Evolutionary conservation across 2,797 vertebrate species (phyloP), one percentile per base, ranked within the genome.

Genomic region (Catharus ustulatus): DNA sequence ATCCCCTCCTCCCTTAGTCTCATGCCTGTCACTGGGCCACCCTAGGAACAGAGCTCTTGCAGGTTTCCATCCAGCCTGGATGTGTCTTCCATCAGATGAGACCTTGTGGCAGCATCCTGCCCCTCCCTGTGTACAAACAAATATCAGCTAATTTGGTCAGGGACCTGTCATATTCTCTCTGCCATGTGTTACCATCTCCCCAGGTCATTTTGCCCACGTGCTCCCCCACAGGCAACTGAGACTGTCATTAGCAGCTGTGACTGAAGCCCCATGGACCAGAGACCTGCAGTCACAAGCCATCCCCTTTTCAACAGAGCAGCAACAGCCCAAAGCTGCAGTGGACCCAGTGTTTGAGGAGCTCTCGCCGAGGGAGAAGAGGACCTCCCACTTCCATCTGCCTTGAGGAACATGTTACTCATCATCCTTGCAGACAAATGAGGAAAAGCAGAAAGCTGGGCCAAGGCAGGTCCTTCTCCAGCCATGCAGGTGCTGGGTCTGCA

Each of bases 331-430:
- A 69, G 32, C 32, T 69, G 67, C 1, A 5, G 5, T 5, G 20
- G 36, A 92, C 19, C 10, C 63, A 16, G 48, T 3, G 32, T 49
- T 63, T 1, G 0, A 88, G 67, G 2, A 71, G 24, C 61, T 91
- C 52, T 71, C n/a, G 38, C 36, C 64, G 74, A 80, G 72, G 52
- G 49, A 77, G 51, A 48, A 71, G 34, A 89, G 74, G 82, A 66
- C 43, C 29, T 93, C 75, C 82, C 42, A 63, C 76, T 46, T 80
- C 82, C 87, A 54, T 75, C 64, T 89, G 87, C 69, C 87, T 89
- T 2, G 1, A 85, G 76, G 58, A 92, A 79, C 43, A 8, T 0
- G 5, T n/a, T 72, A 38, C 54, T 57, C 40, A 18, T 51, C 76
- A 61, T 83, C 68, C 23, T 19, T 2, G 2, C 52, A 85, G 52